Percentiles rank a stretch among this genome's conserved stretches.
Evolutionary conservation across 2,113 vertebrate genomes (phyloP).

Genomic region (Orycteropus afer): DNA sequence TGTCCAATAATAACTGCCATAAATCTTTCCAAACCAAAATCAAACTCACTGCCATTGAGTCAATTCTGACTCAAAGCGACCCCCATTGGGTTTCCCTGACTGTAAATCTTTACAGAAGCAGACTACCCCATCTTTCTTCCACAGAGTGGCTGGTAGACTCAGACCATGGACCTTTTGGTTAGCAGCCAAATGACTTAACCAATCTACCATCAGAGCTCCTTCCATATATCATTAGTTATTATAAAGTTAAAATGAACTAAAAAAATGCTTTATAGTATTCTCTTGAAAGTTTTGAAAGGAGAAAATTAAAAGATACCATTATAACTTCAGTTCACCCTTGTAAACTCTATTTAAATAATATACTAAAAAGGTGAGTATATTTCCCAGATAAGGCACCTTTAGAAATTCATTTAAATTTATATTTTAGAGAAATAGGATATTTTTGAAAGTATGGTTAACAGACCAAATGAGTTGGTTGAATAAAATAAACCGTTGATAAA

Average conservation of each 20-base stretch:
- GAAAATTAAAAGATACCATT: background rate
- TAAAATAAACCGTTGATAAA: slow-evolving; percentile 4
- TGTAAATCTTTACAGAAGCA: no score
- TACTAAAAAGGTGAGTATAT: background rate
- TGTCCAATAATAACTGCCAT: background rate
- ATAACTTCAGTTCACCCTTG: background rate
- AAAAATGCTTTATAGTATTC: background rate
- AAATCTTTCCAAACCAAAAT: no score
- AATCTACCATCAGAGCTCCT: no score
- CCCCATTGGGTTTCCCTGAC: no score
- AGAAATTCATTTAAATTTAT: background rate
- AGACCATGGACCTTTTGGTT: no score
- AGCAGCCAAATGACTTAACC: no score
- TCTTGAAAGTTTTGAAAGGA: slow-evolving; percentile 34
- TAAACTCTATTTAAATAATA: background rate
- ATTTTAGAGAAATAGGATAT: slow-evolving; percentile 13
- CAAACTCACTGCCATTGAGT: no score
- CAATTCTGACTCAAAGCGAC: no score
- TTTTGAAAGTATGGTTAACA: slow-evolving; percentile 30
- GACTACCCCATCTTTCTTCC: no score
- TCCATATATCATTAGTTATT: background rate
- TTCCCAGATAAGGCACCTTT: background rate
- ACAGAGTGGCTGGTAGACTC: no score
- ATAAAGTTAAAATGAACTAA: slow-evolving; percentile 10
- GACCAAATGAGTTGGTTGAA: background rate